These are phyloP conservation scores for Myanophis thanlyinensis DNA, from an alignment of 2,113 vertebrate genomes.

Conservation along the genomic window DNA sequence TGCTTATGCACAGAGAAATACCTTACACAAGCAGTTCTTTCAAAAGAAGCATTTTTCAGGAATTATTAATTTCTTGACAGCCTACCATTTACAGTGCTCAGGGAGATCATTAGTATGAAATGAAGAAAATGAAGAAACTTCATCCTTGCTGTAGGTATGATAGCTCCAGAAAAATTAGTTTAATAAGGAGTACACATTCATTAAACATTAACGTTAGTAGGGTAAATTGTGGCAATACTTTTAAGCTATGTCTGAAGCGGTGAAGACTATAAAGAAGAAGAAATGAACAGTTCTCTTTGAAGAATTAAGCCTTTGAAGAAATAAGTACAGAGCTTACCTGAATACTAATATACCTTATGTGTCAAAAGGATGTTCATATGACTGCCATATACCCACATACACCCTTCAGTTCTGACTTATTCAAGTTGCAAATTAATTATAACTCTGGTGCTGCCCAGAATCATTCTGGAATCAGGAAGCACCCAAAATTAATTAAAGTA, in stretches of 20 bases:
- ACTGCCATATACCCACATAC: background rate
- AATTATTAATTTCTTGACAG: background rate
- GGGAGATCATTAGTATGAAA: background rate
- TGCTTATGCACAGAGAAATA: slow-evolving; percentile 33
- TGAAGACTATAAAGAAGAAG: background rate
- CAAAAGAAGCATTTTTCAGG: background rate
- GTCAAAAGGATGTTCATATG: background rate
- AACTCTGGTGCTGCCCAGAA: background rate
- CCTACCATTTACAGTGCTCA: background rate
- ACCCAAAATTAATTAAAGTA: background rate
- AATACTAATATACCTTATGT: background rate
- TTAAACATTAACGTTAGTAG: background rate
- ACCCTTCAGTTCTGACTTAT: background rate
- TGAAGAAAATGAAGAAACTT: background rate
- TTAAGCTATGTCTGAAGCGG: background rate
- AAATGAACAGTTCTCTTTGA: background rate
- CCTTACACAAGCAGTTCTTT: slow-evolving; percentile 43
- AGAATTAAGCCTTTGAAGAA: background rate
- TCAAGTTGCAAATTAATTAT: background rate
- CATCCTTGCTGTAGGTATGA: background rate
- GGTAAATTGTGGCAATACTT: background rate
- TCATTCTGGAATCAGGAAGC: background rate
- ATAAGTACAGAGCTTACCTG: background rate
- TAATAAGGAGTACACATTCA: background rate
- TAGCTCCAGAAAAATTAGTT: background rate